Percentiles rank a stretch among this genome's conserved stretches.
phyloP scores from a whole-genome alignment of 1,140 invertebrate genomes.

The Meloidogyne hapla region DNA sequence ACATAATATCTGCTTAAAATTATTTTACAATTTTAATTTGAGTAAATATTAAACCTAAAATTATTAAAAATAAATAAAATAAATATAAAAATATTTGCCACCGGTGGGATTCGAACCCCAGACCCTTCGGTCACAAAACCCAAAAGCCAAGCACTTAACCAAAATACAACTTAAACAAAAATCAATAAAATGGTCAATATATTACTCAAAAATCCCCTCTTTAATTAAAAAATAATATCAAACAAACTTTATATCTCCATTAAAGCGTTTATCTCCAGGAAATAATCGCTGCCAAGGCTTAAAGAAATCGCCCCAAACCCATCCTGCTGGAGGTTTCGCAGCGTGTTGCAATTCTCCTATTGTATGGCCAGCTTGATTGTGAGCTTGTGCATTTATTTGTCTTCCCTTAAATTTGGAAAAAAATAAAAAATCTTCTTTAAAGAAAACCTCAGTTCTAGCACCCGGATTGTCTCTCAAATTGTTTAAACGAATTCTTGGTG shows the following conservation, averaged over 20 bases:
- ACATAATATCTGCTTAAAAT: too few relatives aligned
- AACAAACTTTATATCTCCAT: constrained; percentile 61
- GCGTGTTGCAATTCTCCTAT: constrained; percentile 60
- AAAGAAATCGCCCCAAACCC: constrained; percentile 63
- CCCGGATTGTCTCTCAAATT: constrained; percentile 56
- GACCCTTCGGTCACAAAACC: too few relatives aligned
- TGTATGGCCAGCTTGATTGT: constrained; percentile 55
- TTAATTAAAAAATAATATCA: background rate
- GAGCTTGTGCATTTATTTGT: constrained; percentile 31
- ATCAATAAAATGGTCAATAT: background rate
- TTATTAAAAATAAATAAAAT: background rate
- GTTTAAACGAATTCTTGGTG: constrained; percentile 44
- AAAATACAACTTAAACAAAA: background rate
- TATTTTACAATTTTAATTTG: too few relatives aligned
- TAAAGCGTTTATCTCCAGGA: constrained; percentile 59
- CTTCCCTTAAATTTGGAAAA: constrained; percentile 40
- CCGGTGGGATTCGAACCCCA: background rate
- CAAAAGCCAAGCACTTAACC: background rate
- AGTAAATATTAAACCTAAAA: too few relatives aligned
- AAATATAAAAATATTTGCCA: background rate
- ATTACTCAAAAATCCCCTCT: background rate
- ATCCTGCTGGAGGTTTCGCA: constrained; percentile 60
- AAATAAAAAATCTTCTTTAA: too few relatives aligned
- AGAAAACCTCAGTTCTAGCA: constrained; percentile 36
- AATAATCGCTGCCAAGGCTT: constrained; percentile 60